Base-by-base conservation (phyloP, 2,113 vertebrate genomes). In the Manacus vitellinus region DNA sequence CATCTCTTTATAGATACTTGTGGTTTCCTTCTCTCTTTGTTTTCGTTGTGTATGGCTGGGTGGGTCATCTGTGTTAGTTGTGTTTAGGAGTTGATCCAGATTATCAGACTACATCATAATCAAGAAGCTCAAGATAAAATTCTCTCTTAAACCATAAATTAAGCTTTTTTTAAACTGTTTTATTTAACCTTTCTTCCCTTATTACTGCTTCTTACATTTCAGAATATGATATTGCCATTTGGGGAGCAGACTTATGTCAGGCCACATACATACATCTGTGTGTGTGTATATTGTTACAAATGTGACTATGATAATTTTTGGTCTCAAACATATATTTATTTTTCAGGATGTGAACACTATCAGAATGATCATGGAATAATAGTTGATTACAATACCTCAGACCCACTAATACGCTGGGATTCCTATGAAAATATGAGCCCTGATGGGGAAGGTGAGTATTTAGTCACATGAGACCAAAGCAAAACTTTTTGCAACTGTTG, bases 361-460 rank as follows among this genome's bases (percentile, higher is more conserved):
- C 98, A 98, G 77, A 99, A 98, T n/a, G 98, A 98, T 33, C 97
- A 97, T 1, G 97, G 98, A 49, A 98, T 99, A 72, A 98, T 96
- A 4, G 98, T 99, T 95, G 99, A 99, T 94, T 99, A 98, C 97
- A 99, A 98, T 95, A 98, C 97, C 1, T 95, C 98, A 14, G 99
- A 99, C 94, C 98, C 99, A 7, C 96, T 99, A 55, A 98, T 98
- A 88, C 98, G 98, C 92, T 99, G 99, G 99, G 98, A 99, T 97
- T 99, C 99, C 1, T 99, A 99, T 41, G 98, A 99, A 98, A 99
- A 99, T 94, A 96, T 99, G 78, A 94, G 95, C 74, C 97, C 97
- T 23, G 98, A 98, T 16, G 98, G 98, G 8, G 99, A 99, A 99
- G 99, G 99, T 99, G 97, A 58, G 96, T 97, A 39, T 73, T 66